Conservation (phyloP, 2,888 invertebrate genomes). For the Agonopterix subpropinquella region DNA sequence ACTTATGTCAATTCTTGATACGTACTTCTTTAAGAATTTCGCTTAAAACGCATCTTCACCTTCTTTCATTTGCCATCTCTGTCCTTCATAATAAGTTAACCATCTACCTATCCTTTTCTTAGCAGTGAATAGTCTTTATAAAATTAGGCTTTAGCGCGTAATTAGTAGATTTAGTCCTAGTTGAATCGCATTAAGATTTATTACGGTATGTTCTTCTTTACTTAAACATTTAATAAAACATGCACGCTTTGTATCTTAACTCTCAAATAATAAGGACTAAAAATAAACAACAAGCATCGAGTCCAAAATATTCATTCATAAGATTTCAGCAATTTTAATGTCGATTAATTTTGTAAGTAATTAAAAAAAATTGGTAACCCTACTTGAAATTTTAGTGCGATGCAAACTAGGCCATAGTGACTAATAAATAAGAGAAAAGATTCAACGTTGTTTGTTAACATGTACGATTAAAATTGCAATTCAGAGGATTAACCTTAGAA, state of each 20-base stretch:
- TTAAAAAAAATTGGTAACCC: not conserved
- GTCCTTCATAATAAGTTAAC: constrained; percentile 21
- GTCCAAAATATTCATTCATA: no score
- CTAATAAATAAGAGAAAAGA: constrained; percentile 46
- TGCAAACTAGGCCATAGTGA: no score
- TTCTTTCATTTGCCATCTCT: constrained; percentile 24
- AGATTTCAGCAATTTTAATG: no score
- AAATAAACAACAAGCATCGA: no score
- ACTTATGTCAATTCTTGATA: constrained; percentile 47
- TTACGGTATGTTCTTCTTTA: not conserved
- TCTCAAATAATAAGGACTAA: no score
- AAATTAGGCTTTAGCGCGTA: constrained; percentile 50
- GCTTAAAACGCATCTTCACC: constrained; percentile 18
- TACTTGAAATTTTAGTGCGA: no score
- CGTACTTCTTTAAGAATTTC: constrained; percentile 26
- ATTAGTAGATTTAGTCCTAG: constrained; percentile 47
- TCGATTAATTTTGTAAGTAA: no score
- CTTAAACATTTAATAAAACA: no score
- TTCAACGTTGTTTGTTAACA: constrained; percentile 72
- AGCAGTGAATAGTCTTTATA: constrained; percentile 52
- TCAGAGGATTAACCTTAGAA: constrained; percentile 69
- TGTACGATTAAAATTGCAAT: constrained; percentile 64
- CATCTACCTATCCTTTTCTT: constrained; percentile 43
- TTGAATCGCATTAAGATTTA: constrained; percentile 10
- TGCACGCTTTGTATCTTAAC: no score